Percentiles rank a stretch among this genome's conserved stretches.
Evolutionary conservation across 1,140 invertebrate species (phyloP).

Genomic region (Penaeus chinensis): DNA sequence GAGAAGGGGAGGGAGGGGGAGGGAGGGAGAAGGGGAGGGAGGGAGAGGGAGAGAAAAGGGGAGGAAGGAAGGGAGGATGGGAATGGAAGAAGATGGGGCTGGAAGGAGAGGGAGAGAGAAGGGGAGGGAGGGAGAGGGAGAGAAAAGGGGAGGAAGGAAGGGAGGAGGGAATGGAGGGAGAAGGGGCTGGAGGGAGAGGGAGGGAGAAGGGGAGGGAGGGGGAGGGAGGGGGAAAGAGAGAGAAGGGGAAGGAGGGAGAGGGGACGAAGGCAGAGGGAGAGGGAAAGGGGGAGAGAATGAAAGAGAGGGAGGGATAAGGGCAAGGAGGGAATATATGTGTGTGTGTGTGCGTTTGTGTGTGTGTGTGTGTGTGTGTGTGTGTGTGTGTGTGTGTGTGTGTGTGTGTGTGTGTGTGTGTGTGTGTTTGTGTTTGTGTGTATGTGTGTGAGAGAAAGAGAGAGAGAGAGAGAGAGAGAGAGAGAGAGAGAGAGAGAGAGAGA

Average conservation of each 20-base stretch:
- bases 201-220: background rate
- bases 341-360: background rate
- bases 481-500: too few species aligned
- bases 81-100: background rate
- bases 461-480: background rate
- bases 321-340: background rate
- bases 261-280: background rate
- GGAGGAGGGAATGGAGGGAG: background rate
- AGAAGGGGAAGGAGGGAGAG: background rate
- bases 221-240: background rate
- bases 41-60: background rate
- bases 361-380: background rate
- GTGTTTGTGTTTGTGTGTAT: background rate
- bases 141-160: background rate
- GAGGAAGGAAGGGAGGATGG: background rate
- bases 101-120: background rate
- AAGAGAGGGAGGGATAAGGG: too few species aligned
- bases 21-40: background rate
- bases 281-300: background rate
- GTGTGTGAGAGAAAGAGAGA: background rate
- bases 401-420: background rate
- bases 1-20: background rate
- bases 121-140: background rate
- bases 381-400: background rate
- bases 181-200: background rate